A percentile compares a stretch with the other conserved stretches of the same genome.
Evolutionary conservation across 2,888 invertebrate species (phyloP).

Genomic region (Phortica magna): DNA sequence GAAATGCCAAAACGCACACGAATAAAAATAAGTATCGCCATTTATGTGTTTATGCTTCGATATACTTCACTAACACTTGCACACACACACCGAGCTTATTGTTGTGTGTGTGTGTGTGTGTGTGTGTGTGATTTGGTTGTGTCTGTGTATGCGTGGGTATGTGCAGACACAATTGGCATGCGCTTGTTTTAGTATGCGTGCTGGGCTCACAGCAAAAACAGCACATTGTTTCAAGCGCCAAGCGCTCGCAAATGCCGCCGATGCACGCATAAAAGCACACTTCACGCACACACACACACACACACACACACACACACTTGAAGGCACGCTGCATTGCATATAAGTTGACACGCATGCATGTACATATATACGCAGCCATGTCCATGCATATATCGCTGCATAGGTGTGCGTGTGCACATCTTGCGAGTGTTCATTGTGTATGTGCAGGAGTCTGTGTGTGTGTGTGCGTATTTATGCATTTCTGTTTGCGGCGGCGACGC

Average conservation of each 20-base stretch:
- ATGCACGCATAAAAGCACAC: constrained; percentile 32
- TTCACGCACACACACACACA: constrained; percentile 4
- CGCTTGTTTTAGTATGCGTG: constrained; percentile 15
- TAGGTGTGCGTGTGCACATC: constrained; percentile 26
- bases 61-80: not conserved
- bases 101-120: not conserved
- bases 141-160: not conserved
- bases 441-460: constrained; percentile 10
- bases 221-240: constrained; percentile 29
- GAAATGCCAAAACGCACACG: constrained; percentile 23
- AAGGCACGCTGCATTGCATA: not conserved
- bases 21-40: constrained; percentile 25
- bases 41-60: constrained; percentile 19
- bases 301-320: constrained; percentile 12
- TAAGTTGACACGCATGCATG: constrained; percentile 13
- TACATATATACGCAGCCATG: constrained; percentile 31
- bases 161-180: not conserved
- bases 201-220: constrained; percentile 21
- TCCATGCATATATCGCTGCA: not conserved
- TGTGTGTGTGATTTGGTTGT: not conserved
- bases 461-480: constrained; percentile 23
- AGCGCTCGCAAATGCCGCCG: constrained; percentile 31
- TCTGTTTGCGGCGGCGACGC: constrained; percentile 15
- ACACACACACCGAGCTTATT: not conserved
- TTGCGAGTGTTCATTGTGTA: not conserved